Evolutionary conservation across 2,888 invertebrate species (phyloP).

Genomic region (Osmoderma eremita): DNA sequence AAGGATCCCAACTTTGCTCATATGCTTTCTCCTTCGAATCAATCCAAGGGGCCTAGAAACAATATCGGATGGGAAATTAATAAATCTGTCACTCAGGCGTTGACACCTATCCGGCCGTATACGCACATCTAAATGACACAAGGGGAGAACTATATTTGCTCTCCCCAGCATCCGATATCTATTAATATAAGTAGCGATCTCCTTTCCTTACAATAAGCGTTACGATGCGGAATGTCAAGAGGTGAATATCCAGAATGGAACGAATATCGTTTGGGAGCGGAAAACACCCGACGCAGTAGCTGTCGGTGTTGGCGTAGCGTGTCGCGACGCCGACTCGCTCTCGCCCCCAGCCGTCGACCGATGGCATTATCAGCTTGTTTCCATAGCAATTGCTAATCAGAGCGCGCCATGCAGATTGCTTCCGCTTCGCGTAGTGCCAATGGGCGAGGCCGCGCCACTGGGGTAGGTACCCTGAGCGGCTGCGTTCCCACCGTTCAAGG

Average conservation of each 20-base stretch:
- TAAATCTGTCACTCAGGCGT: slow-evolving; percentile 74
- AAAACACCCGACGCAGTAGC: slow-evolving; percentile 12
- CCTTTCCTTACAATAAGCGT: too few relatives aligned
- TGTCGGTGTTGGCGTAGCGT: slow-evolving; percentile 39
- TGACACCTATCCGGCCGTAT: slow-evolving; percentile 55
- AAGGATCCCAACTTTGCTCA: background rate
- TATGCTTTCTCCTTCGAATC: background rate
- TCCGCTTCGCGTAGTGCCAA: slow-evolving; percentile 62
- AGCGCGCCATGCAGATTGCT: slow-evolving; percentile 63
- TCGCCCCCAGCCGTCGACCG: slow-evolving; percentile 57
- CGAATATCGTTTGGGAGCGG: slow-evolving; percentile 59
- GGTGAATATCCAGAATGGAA: slow-evolving; percentile 56
- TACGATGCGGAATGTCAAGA: slow-evolving; percentile 52
- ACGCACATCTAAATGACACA: slow-evolving; percentile 59
- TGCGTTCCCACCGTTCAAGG: too few relatives aligned
- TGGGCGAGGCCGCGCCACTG: slow-evolving; percentile 51
- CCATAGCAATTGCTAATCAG: slow-evolving; percentile 71
- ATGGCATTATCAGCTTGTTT: slow-evolving; percentile 70
- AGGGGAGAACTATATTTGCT: too few relatives aligned
- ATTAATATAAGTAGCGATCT: too few relatives aligned
- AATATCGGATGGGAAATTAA: slow-evolving; percentile 73
- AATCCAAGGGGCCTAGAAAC: slow-evolving; percentile 45
- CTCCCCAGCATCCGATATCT: too few relatives aligned
- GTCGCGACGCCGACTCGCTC: slow-evolving; percentile 44
- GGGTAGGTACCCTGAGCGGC: too few relatives aligned